Conservation (phyloP, 64 coral and sea anemone genomes). For the Dendronephthya gigantea region DNA sequence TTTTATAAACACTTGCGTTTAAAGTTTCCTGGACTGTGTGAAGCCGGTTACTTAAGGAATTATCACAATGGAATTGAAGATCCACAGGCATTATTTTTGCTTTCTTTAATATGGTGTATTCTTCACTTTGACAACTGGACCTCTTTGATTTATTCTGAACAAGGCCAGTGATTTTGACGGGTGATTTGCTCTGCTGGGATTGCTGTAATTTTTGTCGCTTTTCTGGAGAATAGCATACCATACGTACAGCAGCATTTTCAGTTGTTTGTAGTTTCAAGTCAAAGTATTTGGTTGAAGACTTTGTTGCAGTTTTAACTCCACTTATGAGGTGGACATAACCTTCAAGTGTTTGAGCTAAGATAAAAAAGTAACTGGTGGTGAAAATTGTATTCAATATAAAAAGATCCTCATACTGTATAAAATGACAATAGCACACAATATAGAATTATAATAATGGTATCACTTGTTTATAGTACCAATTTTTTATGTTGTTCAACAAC, state of each 20-base stretch:
- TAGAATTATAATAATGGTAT: too few relatives aligned
- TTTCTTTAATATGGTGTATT: constrained; percentile 29
- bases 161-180: constrained; percentile 35
- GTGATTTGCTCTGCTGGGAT: constrained; percentile 32
- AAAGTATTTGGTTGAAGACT: constrained; percentile 24
- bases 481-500: too few relatives aligned
- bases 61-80: constrained; percentile 28
- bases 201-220: constrained; percentile 22
- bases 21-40: constrained; percentile 20
- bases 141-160: constrained; percentile 20
- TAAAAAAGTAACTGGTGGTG: neutral
- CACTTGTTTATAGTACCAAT: too few relatives aligned
- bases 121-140: constrained; percentile 33
- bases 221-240: constrained; percentile 28
- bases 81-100: constrained; percentile 17
- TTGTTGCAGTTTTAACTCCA: constrained; percentile 19
- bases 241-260: neutral
- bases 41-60: constrained; percentile 27
- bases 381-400: too few relatives aligned
- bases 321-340: constrained; percentile 29
- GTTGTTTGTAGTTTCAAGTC: constrained; percentile 25
- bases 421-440: too few relatives aligned
- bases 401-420: too few relatives aligned
- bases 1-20: constrained; percentile 17
- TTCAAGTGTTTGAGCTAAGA: constrained; percentile 32